Conservation (phyloP, 2,797 vertebrate species). For the Carapus acus region DNA sequence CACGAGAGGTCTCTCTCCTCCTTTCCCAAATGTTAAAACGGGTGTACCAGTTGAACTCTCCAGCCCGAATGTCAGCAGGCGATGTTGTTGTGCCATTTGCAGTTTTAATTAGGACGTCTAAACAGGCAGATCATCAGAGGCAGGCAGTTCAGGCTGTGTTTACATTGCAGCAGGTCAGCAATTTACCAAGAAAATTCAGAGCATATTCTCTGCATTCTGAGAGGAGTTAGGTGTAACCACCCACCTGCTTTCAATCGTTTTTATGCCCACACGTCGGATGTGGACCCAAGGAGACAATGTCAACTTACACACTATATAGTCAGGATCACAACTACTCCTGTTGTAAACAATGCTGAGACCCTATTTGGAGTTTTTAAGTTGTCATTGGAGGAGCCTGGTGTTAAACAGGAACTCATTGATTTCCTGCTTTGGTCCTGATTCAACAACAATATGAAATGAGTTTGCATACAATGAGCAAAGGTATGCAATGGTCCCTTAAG, state of each 20-base stretch:
- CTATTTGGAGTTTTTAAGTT: too few species aligned
- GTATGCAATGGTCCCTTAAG: too few species aligned
- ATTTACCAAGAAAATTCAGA: conserved; percentile 45
- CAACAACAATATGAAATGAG: too few species aligned
- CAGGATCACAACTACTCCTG: too few species aligned
- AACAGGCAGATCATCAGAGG: conserved; percentile 58
- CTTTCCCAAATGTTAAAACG: conserved; percentile 3
- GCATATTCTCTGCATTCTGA: conserved; percentile 32
- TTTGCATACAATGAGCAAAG: too few species aligned
- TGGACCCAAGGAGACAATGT: conserved; percentile 9
- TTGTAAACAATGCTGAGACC: too few species aligned
- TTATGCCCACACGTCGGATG: conserved; percentile 28
- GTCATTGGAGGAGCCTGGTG: too few species aligned
- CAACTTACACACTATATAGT: conserved; percentile 27
- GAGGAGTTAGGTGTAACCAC: conserved; percentile 49
- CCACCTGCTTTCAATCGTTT: conserved; percentile 47
- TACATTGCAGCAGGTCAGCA: conserved; percentile 56
- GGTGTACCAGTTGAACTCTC: conserved; percentile 23
- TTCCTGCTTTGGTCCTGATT: too few species aligned
- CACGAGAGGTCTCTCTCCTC: conserved; percentile 6
- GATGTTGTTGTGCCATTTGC: conserved; percentile 50
- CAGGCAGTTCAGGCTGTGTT: conserved; percentile 50
- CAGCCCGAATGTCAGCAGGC: conserved; percentile 37
- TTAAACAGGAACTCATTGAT: too few species aligned
- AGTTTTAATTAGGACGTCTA: conserved; percentile 65